Percentiles rank a stretch among this genome's conserved stretches.
These are phyloP conservation scores for Ellobius talpinus DNA, from an alignment of 2,113 vertebrate genomes.

Conservation along the genomic window DNA sequence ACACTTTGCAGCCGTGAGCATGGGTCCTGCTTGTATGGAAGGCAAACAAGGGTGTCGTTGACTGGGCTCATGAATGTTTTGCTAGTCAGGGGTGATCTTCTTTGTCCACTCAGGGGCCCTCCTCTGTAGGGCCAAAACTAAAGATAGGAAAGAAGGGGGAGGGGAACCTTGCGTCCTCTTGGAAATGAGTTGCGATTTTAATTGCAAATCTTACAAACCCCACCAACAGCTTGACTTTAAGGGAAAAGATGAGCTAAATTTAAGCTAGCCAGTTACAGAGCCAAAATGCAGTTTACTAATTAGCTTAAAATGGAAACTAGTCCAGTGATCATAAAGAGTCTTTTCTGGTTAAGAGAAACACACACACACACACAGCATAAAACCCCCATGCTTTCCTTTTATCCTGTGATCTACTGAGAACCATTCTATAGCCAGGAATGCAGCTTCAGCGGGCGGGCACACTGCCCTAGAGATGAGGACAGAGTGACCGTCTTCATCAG, in stretches of 20 bases:
- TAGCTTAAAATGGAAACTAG: constrained; percentile 77
- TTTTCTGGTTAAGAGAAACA: constrained; percentile 23
- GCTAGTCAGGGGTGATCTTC: neutral
- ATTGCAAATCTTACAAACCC: constrained; percentile 74
- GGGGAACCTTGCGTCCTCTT: neutral
- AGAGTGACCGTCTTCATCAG: neutral
- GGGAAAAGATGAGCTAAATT: constrained; percentile 79
- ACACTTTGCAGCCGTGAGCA: rapidly evolving
- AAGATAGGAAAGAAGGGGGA: neutral
- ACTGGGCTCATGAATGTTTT: rapidly evolving
- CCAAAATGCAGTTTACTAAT: constrained; percentile 78
- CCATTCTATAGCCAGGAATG: neutral
- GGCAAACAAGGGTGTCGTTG: neutral
- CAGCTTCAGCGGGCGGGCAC: neutral
- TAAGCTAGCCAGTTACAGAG: constrained; percentile 75
- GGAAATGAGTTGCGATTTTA: constrained; percentile 59
- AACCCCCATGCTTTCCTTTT: neutral
- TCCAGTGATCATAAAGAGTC: constrained; percentile 60
- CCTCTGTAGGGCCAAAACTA: neutral
- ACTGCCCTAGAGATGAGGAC: neutral
- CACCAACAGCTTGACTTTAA: constrained; percentile 77
- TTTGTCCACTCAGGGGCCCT: rapidly evolving
- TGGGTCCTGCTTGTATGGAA: neutral
- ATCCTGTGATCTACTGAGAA: neutral
- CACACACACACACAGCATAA: neutral